Percentiles rank a stretch among this genome's conserved stretches.
phyloP scores from a whole-genome alignment of 1,140 invertebrate species.

The Cotesia vestalis region DNA sequence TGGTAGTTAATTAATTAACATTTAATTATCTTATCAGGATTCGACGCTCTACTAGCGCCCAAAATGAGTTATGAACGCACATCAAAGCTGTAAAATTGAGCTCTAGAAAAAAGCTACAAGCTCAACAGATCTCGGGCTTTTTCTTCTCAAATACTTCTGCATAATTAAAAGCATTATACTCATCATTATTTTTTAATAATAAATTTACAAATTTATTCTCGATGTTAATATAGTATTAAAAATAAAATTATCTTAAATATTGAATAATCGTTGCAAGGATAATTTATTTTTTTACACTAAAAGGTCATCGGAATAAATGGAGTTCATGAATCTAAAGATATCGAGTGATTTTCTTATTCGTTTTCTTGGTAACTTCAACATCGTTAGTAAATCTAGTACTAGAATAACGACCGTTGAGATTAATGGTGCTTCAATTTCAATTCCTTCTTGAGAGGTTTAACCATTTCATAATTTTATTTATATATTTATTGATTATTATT shows the following conservation, averaged over 20 bases:
- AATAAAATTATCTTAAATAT: no score
- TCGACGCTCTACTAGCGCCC: neutral
- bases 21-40: neutral
- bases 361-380: neutral
- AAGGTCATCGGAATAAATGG: neutral
- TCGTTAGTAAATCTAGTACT: neutral
- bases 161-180: no score
- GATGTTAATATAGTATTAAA: no score
- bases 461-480: neutral
- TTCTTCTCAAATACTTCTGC: no score
- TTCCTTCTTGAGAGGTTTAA: neutral
- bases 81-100: no score
- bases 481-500: neutral
- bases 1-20: slow-evolving; percentile 5
- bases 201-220: no score
- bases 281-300: no score
- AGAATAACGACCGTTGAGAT: neutral
- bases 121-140: no score
- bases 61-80: neutral
- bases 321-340: slow-evolving; percentile 4
- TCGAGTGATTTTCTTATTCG: neutral
- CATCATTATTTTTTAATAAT: no score
- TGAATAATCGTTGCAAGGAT: no score
- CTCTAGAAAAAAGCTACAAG: no score
- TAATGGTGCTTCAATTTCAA: slow-evolving; percentile 4